Evolutionary conservation across 23 tunicate genomes (phyloP).

Genomic region (Clavelina lepadiformis): DNA sequence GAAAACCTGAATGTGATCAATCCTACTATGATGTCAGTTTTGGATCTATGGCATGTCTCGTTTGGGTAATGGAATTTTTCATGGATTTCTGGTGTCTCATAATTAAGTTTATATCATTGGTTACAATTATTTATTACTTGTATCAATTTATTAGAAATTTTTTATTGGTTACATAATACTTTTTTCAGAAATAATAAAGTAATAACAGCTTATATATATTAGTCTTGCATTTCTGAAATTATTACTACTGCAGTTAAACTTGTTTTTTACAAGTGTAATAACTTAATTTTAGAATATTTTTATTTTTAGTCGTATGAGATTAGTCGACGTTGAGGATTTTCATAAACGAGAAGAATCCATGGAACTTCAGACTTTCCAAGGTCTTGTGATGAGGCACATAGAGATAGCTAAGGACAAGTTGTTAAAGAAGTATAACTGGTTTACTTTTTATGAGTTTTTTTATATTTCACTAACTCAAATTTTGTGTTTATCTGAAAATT

Average conservation of each 20-base stretch:
- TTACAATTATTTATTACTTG: too few relatives aligned
- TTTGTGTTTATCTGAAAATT: too few relatives aligned
- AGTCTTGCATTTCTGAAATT: not conserved
- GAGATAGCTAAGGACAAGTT: slow-evolving; percentile 91
- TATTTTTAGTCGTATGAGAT: slow-evolving; percentile 44
- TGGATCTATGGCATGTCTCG: slow-evolving; percentile 91
- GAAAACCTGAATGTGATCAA: slow-evolving; percentile 87
- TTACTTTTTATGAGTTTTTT: too few relatives aligned
- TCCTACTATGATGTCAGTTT: slow-evolving; percentile 93
- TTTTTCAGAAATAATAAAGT: not conserved
- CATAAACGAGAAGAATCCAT: slow-evolving; percentile 70
- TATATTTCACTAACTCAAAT: too few relatives aligned
- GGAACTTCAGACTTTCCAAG: slow-evolving; percentile 89
- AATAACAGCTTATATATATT: not conserved
- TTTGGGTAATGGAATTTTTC: slow-evolving; percentile 80
- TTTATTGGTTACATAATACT: not conserved
- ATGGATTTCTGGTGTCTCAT: too few relatives aligned
- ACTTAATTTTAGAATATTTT: not conserved
- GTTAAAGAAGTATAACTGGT: slow-evolving; percentile 92
- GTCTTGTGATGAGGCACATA: slow-evolving; percentile 78
- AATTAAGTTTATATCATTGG: too few relatives aligned
- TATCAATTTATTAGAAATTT: not conserved
- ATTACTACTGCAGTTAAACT: not conserved
- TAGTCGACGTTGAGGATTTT: slow-evolving; percentile 82
- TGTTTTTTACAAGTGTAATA: not conserved